Evolutionary conservation across 2,113 vertebrate genomes (phyloP).

Genomic region (Ammospiza nelsoni): DNA sequence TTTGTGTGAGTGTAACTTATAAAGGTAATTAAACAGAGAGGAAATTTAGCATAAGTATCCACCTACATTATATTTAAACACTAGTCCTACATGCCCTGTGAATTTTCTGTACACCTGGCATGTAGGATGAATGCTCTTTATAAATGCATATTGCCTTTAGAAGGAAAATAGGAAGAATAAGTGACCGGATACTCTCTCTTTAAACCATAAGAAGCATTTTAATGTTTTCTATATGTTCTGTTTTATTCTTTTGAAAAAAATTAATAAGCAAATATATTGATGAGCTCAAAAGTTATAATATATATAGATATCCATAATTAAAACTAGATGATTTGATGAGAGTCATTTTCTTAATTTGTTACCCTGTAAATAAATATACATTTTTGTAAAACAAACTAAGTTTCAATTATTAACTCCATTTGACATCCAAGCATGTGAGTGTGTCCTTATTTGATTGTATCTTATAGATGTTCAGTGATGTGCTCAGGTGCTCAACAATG

Average conservation of each 20-base stretch:
- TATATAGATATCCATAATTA: slow-evolving; percentile 72
- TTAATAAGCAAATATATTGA: slow-evolving; percentile 36
- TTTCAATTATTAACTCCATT: slow-evolving; percentile 82
- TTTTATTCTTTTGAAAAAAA: slow-evolving; percentile 47
- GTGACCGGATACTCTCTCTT: slow-evolving; percentile 75
- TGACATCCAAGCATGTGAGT: slow-evolving; percentile 91
- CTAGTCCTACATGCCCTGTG: slow-evolving; percentile 21
- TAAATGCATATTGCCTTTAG: slow-evolving; percentile 62
- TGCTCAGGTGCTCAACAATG: slow-evolving; percentile 82
- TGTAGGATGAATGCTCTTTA: slow-evolving; percentile 35
- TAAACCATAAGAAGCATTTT: slow-evolving; percentile 65
- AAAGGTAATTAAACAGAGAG: slow-evolving; percentile 60
- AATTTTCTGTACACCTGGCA: not conserved
- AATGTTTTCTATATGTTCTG: slow-evolving; percentile 66
- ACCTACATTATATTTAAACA: slow-evolving; percentile 35
- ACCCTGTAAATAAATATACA: slow-evolving; percentile 89
- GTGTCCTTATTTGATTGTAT: slow-evolving; percentile 82
- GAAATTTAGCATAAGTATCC: slow-evolving; percentile 50
- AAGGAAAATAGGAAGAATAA: slow-evolving; percentile 57
- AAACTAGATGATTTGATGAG: slow-evolving; percentile 77
- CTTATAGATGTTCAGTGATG: slow-evolving; percentile 84
- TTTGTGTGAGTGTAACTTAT: slow-evolving; percentile 48
- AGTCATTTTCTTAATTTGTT: slow-evolving; percentile 84
- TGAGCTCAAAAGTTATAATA: slow-evolving; percentile 67
- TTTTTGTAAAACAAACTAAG: slow-evolving; percentile 85